phyloP scores from a whole-genome alignment of 2,797 vertebrate genomes.

The Prionace glauca region DNA sequence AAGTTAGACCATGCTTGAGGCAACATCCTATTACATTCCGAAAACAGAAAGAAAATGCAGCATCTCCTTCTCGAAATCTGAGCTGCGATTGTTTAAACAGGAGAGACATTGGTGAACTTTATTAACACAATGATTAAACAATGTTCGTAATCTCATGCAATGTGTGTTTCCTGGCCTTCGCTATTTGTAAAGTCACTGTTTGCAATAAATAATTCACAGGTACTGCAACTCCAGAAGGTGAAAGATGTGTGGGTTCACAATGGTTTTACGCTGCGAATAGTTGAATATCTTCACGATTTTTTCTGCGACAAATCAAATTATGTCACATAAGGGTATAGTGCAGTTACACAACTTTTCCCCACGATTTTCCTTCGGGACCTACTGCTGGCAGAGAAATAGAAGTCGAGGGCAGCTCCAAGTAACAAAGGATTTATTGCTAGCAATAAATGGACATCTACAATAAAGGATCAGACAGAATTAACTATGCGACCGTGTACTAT shows the following conservation, averaged over 20 bases:
- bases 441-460: too few species aligned
- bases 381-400: background rate
- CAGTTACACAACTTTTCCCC: background rate
- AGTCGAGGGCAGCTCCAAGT: too few species aligned
- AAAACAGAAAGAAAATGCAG: background rate
- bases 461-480: too few species aligned
- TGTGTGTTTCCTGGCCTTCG: background rate
- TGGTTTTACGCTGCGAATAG: background rate
- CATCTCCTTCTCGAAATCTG: background rate
- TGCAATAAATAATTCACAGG: background rate
- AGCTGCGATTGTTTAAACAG: background rate
- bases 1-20: background rate
- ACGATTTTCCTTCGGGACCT: background rate
- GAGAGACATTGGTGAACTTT: background rate
- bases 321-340: background rate
- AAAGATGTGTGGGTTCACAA: background rate
- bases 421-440: too few species aligned
- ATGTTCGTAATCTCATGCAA: background rate
- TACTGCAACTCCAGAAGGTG: background rate
- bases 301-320: background rate
- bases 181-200: background rate
- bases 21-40: background rate
- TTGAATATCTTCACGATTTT: background rate
- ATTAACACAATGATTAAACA: background rate
- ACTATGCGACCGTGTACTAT: too few species aligned